Evolutionary conservation across 2,113 vertebrate species (phyloP).

Genomic region (Coregonus clupeaformis): DNA sequence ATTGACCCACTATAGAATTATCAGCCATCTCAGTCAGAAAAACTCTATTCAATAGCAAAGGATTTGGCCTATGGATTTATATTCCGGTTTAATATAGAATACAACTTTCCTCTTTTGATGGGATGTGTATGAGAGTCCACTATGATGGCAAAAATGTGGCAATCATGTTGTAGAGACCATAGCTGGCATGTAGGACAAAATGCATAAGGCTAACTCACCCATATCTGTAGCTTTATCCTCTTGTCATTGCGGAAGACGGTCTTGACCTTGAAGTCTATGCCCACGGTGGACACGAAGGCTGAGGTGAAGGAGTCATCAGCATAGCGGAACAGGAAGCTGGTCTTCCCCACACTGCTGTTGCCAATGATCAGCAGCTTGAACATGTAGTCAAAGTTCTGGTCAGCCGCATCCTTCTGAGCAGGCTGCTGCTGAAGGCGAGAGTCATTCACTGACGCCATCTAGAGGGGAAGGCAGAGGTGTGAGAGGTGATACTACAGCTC

Average conservation of each 20-base stretch:
- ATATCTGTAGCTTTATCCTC: constrained; percentile 91
- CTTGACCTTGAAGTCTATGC: constrained; percentile 95
- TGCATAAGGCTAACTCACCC: constrained; percentile 72
- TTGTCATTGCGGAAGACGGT: constrained; percentile 89
- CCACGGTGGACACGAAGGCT: constrained; percentile 89
- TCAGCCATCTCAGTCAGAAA: too few relatives aligned
- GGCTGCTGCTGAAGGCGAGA: constrained; percentile 72
- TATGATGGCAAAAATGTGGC: too few relatives aligned
- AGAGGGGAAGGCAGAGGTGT: background rate
- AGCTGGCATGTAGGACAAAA: too few relatives aligned
- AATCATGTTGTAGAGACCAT: too few relatives aligned
- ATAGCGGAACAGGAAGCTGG: constrained; percentile 91
- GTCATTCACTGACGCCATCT: constrained; percentile 84
- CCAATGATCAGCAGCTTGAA: constrained; percentile 91
- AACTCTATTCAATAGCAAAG: too few relatives aligned
- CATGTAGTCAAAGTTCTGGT: constrained; percentile 95
- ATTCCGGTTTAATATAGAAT: too few relatives aligned
- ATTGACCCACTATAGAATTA: too few relatives aligned
- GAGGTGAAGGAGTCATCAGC: constrained; percentile 90
- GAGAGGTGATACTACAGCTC: background rate
- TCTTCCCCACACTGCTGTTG: constrained; percentile 92
- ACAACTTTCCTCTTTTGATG: too few relatives aligned
- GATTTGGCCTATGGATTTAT: too few relatives aligned
- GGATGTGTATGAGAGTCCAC: too few relatives aligned
- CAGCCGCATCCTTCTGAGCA: constrained; percentile 81